Base-by-base conservation (phyloP, 2,797 vertebrate genomes). In the Gymnocypris eckloni region DNA sequence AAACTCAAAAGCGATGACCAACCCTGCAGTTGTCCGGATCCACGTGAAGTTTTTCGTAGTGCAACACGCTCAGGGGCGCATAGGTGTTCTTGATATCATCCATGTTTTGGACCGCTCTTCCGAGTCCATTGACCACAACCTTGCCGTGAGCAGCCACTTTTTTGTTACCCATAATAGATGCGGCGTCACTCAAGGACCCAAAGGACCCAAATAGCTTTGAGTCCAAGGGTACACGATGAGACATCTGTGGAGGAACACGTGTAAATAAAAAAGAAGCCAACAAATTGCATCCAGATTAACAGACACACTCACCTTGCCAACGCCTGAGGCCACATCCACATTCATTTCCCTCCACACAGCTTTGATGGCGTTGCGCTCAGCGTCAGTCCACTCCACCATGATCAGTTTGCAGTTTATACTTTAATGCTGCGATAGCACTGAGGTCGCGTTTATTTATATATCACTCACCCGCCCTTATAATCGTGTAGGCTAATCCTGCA, bases 171-270 rank as follows among this genome's bases (percentile, higher is more conserved):
- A 76, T 0, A 85, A 96, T 22, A 61, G 95, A 94, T 0, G 90
- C 85, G 18, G 91, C 0, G 3, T 90, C 92, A 76, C 93, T 94
- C 16, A 96, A 85, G 86, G 96, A 95, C 37, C 96, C 96, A 0
- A 96, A 96, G 6, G 16, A 71, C 0, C 87, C 0, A 0, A 97
- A 84, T 96, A 95, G 81, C 95, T 93, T 92, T 95, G 95, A 12
- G 95, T 96, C 96, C 96, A 96, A 76, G 96, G 96, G 77, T 95
- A 95, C 56, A 95, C 95, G 0, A 93, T 88, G 43, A 97, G 88
- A 87, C 95, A 90, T 91, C 95, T 97, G 0, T 41, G 0, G 43
- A 73, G 13, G 7, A 48, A 28, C n/a, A 25, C n/a, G 0, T 48
- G 70, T 16, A 72, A 15, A 48, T 72, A 9, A 48, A 28, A 25